Evolutionary conservation across 2,113 vertebrate species (phyloP).

Genomic region (Mirza zaza): DNA sequence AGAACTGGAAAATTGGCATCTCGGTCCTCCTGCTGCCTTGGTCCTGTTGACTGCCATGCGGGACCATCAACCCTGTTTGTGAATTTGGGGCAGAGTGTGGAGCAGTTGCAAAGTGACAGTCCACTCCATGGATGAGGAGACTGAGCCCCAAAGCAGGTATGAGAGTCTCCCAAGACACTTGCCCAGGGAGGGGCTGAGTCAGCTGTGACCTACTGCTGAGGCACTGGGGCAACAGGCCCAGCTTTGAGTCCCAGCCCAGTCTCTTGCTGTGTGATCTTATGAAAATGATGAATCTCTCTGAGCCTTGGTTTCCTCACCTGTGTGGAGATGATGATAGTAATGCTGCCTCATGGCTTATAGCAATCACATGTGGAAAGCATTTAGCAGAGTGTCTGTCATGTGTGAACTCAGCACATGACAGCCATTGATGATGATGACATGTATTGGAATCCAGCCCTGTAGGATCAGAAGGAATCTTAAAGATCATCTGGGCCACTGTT

Average conservation of each 20-base stretch:
- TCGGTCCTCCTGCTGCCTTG: background rate
- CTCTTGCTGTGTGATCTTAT: background rate
- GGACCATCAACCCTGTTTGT: background rate
- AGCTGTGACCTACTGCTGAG: background rate
- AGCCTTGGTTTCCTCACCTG: background rate
- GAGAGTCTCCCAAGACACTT: background rate
- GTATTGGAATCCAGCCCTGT: background rate
- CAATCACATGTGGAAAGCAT: background rate
- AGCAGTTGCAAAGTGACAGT: background rate
- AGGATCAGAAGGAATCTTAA: background rate
- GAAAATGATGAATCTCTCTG: background rate
- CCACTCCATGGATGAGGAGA: background rate
- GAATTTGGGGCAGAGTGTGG: background rate
- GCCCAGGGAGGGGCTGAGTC: background rate
- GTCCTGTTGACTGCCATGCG: background rate
- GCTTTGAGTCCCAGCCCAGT: background rate
- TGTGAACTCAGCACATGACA: background rate
- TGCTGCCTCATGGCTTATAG: rapidly evolving
- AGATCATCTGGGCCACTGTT: background rate
- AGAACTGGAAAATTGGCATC: background rate
- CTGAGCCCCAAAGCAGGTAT: background rate
- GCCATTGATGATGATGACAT: background rate
- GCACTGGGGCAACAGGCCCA: background rate
- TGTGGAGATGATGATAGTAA: background rate
- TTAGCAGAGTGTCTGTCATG: background rate